Conservation (phyloP, 1,140 invertebrate species). For the Trachymyrmex septentrionalis region DNA sequence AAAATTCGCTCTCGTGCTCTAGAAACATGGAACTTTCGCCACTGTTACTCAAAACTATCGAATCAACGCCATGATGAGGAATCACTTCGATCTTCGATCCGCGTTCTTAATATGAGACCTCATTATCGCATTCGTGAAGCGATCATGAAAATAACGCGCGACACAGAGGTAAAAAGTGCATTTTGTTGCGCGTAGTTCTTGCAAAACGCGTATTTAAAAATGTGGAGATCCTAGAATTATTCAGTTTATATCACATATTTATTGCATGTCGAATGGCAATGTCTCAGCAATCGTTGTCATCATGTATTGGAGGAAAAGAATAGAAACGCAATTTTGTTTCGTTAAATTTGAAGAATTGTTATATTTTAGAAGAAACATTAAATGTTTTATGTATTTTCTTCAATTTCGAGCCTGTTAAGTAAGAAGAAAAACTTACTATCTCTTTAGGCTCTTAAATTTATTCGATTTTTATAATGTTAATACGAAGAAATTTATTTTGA, state of each 20-base stretch:
- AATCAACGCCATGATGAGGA: background rate
- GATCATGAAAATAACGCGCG: background rate
- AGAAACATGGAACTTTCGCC: background rate
- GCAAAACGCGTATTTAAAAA: conserved; percentile 2
- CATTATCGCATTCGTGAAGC: background rate
- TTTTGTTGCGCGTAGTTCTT: background rate
- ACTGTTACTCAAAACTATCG: background rate
- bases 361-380: background rate
- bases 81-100: background rate
- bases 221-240: background rate
- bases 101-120: background rate
- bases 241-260: conserved; percentile 28
- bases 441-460: background rate
- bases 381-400: conserved; percentile 3
- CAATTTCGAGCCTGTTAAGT: background rate
- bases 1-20: conserved; percentile 4
- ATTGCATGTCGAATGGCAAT: background rate
- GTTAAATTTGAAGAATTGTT: background rate
- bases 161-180: background rate
- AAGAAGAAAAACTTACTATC: background rate
- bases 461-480: background rate
- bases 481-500: background rate
- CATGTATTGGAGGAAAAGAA: background rate
- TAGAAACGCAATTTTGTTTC: background rate
- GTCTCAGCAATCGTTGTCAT: background rate